phyloP scores from a whole-genome alignment of 2,797 vertebrate species.

The Babyrousa celebensis region DNA sequence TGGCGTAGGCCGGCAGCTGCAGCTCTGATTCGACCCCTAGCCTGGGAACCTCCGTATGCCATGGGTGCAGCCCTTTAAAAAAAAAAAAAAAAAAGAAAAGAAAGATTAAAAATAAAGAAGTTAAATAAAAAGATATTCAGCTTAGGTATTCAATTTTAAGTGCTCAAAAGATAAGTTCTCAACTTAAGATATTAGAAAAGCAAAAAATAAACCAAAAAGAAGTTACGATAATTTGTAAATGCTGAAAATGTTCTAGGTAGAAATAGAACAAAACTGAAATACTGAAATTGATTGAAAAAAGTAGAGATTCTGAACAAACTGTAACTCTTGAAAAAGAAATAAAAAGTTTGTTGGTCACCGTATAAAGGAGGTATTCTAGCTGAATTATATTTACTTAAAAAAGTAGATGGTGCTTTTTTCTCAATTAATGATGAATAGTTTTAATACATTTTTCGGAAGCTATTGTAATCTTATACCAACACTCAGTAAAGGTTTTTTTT shows the following conservation, averaged over 20 bases:
- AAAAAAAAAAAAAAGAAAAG: too few relatives aligned
- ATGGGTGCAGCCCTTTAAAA: too few relatives aligned
- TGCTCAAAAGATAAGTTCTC: neutral
- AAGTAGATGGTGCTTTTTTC: constrained; percentile 36
- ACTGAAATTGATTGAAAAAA: constrained; percentile 14
- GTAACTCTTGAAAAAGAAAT: constrained; percentile 25
- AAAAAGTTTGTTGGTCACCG: neutral
- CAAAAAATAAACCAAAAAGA: constrained; percentile 42
- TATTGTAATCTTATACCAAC: neutral
- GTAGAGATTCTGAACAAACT: neutral
- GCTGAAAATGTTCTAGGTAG: neutral
- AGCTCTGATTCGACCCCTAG: too few relatives aligned
- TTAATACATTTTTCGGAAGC: constrained; percentile 52
- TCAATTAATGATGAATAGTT: neutral
- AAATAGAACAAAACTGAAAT: constrained; percentile 34
- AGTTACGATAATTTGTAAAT: neutral
- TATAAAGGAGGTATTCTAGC: neutral
- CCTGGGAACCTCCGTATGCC: too few relatives aligned
- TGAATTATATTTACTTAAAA: constrained; percentile 60
- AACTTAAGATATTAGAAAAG: neutral
- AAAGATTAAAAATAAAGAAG: too few relatives aligned
- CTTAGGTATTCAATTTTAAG: neutral
- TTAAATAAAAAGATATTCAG: too few relatives aligned
- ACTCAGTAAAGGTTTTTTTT: neutral
- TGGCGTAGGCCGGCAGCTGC: too few relatives aligned